A percentile compares a stretch with the other conserved stretches of the same genome.
These are phyloP conservation scores for Unio pictorum DNA, from an alignment of 2,888 invertebrate species.

Conservation along the genomic window DNA sequence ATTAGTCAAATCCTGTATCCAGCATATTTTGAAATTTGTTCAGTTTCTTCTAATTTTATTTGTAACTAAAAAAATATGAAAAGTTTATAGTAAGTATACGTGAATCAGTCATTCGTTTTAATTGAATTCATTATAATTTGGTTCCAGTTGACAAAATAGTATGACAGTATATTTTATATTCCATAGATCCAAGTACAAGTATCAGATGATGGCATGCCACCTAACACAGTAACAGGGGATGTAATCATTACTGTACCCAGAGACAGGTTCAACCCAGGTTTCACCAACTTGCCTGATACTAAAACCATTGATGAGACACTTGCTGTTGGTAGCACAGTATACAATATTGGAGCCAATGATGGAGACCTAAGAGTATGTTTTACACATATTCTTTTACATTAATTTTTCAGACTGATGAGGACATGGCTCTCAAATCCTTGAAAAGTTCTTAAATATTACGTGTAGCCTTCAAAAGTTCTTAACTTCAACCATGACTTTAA, in stretches of 20 bases:
- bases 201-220: conserved; percentile 51
- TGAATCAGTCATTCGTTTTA: too few species aligned
- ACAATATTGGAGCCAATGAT: conserved; percentile 33
- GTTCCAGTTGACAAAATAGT: neutral
- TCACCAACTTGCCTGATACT: conserved; percentile 43
- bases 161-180: neutral
- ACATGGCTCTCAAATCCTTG: too few species aligned
- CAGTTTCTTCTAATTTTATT: too few species aligned
- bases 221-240: conserved; percentile 27
- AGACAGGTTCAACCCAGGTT: conserved; percentile 44
- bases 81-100: too few species aligned
- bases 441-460: too few species aligned
- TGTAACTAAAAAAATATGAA: too few species aligned
- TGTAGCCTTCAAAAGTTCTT: too few species aligned
- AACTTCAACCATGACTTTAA: too few species aligned
- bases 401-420: too few species aligned
- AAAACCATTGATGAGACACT: conserved; percentile 33
- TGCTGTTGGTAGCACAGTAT: conserved; percentile 24
- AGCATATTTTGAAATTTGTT: too few species aligned
- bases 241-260: conserved; percentile 56
- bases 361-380: conserved; percentile 38
- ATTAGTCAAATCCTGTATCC: too few species aligned
- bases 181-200: conserved; percentile 50
- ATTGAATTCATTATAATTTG: too few species aligned
- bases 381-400: neutral